A percentile compares a stretch with the other conserved stretches of the same genome.
These are phyloP conservation scores for Pithys albifrons DNA, from an alignment of 2,113 vertebrate genomes.

Conservation along the genomic window DNA sequence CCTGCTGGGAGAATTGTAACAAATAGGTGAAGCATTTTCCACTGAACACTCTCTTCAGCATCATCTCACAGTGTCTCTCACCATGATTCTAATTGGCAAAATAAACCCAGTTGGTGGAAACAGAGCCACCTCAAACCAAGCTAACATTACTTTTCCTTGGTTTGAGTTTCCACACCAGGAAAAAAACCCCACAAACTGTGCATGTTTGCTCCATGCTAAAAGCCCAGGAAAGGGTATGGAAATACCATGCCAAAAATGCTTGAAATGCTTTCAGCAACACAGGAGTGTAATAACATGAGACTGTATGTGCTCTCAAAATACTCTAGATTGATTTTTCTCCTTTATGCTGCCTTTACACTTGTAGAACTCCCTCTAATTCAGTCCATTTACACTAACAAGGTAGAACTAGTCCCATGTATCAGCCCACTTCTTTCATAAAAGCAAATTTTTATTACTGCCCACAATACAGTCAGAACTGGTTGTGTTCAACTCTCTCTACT, in stretches of 20 bases:
- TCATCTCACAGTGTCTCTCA: not conserved
- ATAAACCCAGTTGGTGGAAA: constrained; percentile 8
- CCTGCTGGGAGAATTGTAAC: constrained; percentile 35
- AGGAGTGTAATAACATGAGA: not conserved
- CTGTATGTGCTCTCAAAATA: not conserved
- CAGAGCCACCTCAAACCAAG: not conserved
- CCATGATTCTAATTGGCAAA: not conserved
- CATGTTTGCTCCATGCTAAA: not conserved
- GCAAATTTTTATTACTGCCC: not conserved
- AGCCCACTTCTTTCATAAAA: not conserved
- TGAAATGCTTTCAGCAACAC: not conserved
- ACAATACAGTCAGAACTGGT: not conserved
- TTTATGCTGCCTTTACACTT: not conserved
- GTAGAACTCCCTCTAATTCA: not conserved
- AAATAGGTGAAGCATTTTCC: constrained; percentile 26
- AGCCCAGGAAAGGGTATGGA: not conserved
- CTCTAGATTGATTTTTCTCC: not conserved
- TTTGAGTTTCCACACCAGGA: not conserved
- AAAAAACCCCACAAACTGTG: not conserved
- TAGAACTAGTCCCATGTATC: not conserved
- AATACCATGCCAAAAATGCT: not conserved
- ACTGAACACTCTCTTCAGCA: constrained; percentile 8
- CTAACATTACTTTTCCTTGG: not conserved
- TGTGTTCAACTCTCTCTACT: not conserved
- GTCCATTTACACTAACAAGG: not conserved